These are phyloP conservation scores for Hyphantria cunea DNA, from an alignment of 1,140 invertebrate genomes.

Conservation along the genomic window DNA sequence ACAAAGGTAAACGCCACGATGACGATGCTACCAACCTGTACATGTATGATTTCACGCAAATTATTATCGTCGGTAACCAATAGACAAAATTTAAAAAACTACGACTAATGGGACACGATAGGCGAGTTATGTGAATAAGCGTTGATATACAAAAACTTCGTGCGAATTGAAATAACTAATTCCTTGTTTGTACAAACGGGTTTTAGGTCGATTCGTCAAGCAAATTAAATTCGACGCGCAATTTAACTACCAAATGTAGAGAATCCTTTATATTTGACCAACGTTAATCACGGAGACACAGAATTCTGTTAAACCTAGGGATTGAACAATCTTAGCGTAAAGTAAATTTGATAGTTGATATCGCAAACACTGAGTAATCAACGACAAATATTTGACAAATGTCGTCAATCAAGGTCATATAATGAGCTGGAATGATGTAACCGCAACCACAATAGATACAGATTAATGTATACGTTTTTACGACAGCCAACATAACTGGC, in stretches of 20 bases:
- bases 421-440: slow-evolving; percentile 57
- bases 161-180: slow-evolving; percentile 3
- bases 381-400: slow-evolving; percentile 57
- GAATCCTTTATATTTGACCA: not conserved
- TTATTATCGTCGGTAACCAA: not conserved
- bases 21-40: slow-evolving; percentile 1
- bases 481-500: slow-evolving; percentile 1
- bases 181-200: slow-evolving; percentile 19
- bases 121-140: not conserved
- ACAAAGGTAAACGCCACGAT: slow-evolving; percentile 38
- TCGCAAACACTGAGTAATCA: slow-evolving; percentile 39
- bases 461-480: slow-evolving; percentile 34
- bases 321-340: slow-evolving; percentile 31
- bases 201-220: slow-evolving; percentile 9
- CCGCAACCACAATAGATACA: slow-evolving; percentile 51
- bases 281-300: slow-evolving; percentile 1
- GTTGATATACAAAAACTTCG: slow-evolving; percentile 2
- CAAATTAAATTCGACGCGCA: slow-evolving; percentile 19
- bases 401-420: slow-evolving; percentile 56
- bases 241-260: slow-evolving; percentile 18
- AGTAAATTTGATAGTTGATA: slow-evolving; percentile 25
- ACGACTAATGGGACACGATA: not conserved
- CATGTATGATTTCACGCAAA: not conserved
- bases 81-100: not conserved
- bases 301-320: not conserved